These are phyloP conservation scores for Hyperoplus lanceolatus DNA, from an alignment of 2,797 vertebrate species.

Conservation along the genomic window DNA sequence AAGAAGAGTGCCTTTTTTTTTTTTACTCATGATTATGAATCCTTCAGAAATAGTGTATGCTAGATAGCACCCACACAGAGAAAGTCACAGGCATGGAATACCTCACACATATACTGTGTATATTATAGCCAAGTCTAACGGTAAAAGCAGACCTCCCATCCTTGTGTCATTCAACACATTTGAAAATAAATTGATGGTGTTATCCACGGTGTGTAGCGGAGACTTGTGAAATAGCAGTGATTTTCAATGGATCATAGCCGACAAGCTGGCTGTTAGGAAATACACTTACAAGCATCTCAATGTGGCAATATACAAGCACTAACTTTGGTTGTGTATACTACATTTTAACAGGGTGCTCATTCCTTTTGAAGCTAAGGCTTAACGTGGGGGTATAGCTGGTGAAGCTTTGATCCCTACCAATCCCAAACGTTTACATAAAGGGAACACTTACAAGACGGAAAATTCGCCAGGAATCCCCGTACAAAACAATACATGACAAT, in stretches of 20 bases:
- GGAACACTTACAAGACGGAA: background rate
- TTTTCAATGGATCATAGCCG: slow-evolving; percentile 7
- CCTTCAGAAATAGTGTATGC: background rate
- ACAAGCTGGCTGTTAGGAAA: slow-evolving; percentile 5
- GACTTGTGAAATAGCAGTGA: slow-evolving; percentile 3
- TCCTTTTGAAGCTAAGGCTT: slow-evolving; percentile 32
- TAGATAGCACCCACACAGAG: background rate
- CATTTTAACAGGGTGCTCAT: slow-evolving; percentile 17
- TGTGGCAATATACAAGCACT: slow-evolving; percentile 14
- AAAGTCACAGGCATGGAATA: slow-evolving; percentile 12
- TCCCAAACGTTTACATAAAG: slow-evolving; percentile 28
- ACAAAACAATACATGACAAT: slow-evolving; percentile 16
- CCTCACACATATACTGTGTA: background rate
- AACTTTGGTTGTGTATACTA: slow-evolving; percentile 16
- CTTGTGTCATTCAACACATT: background rate
- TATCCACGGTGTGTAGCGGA: background rate
- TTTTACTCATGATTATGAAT: slow-evolving; percentile 1
- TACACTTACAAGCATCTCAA: slow-evolving; percentile 10
- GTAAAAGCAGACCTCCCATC: background rate
- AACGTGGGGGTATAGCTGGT: slow-evolving; percentile 28
- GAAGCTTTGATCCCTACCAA: slow-evolving; percentile 60
- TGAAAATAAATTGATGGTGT: slow-evolving; percentile 3
- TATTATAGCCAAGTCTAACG: slow-evolving; percentile 4
- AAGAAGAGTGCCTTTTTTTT: background rate
- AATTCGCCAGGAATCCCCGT: slow-evolving; percentile 3